phyloP scores from a whole-genome alignment of 2,888 invertebrate genomes.

The Andrena dorsata region DNA sequence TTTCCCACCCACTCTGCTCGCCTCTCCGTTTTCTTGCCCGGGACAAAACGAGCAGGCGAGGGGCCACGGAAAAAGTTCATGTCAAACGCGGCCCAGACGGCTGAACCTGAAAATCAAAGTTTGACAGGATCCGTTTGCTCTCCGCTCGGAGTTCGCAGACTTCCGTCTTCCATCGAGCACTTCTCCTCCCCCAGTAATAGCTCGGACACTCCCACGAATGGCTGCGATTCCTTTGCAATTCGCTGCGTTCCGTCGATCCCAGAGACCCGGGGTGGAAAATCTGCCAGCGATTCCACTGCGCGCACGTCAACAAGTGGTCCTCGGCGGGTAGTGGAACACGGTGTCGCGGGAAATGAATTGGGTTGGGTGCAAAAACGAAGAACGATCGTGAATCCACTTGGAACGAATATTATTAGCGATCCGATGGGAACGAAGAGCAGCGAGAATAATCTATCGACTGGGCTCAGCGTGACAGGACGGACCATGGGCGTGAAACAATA shows the following conservation, averaged over 20 bases:
- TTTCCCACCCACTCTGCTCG: conserved; percentile 37
- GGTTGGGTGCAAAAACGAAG: background rate
- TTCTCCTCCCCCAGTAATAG: conserved; percentile 44
- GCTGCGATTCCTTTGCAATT: conserved; percentile 17
- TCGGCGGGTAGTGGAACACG: background rate
- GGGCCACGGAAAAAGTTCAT: conserved; percentile 64
- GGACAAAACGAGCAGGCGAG: conserved; percentile 47
- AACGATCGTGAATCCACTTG: background rate
- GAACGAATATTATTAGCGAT: conserved; percentile 5
- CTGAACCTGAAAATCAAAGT: conserved; percentile 72
- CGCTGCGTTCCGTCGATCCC: conserved; percentile 7
- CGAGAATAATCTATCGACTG: conserved; percentile 37
- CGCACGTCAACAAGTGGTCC: conserved; percentile 33
- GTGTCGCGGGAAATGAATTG: background rate
- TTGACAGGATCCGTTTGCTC: conserved; percentile 72
- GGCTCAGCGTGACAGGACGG: conserved; percentile 59
- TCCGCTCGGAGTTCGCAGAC: conserved; percentile 62
- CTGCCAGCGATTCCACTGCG: background rate
- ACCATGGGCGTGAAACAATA: conserved; percentile 77
- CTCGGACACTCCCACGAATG: conserved; percentile 29
- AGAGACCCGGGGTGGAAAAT: conserved; percentile 3
- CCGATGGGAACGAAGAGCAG: background rate
- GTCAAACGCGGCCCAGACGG: conserved; percentile 56
- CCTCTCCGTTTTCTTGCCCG: conserved; percentile 30
- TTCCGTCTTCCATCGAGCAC: conserved; percentile 44